Evolutionary conservation across 2,797 vertebrate genomes (phyloP).

Genomic region (Notolabrus celidotus): DNA sequence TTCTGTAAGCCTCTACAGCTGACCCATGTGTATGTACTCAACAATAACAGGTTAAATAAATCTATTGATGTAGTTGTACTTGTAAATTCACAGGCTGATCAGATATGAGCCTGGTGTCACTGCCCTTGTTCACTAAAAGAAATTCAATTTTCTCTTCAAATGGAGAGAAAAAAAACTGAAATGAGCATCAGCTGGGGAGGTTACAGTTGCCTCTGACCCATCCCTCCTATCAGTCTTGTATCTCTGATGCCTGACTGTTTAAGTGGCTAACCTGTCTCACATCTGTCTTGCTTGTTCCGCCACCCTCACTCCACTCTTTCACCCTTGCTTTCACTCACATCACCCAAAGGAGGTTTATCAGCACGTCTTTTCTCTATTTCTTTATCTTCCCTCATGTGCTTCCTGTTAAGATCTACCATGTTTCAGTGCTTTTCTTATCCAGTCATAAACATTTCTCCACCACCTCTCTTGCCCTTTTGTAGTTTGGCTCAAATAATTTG

Average conservation of each 20-base stretch:
- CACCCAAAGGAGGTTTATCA: conserved; percentile 63
- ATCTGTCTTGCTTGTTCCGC: conserved; percentile 60
- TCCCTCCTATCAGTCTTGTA: conserved; percentile 61
- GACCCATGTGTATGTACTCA: neutral
- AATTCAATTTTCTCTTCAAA: conserved; percentile 35
- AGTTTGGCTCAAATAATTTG: conserved; percentile 27
- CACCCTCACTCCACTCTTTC: conserved; percentile 31
- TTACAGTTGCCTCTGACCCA: conserved; percentile 52
- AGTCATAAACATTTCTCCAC: conserved; percentile 47
- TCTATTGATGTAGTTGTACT: conserved; percentile 12
- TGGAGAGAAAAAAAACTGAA: conserved; percentile 48
- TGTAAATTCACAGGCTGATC: neutral
- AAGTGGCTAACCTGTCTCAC: conserved; percentile 67
- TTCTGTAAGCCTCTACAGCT: neutral
- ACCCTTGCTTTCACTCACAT: conserved; percentile 53
- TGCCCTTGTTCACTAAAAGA: conserved; percentile 5
- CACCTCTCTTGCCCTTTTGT: conserved; percentile 22
- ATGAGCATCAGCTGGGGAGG: conserved; percentile 48
- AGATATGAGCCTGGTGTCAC: conserved; percentile 16
- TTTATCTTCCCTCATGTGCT: conserved; percentile 57
- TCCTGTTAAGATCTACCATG: conserved; percentile 53
- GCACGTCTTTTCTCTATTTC: conserved; percentile 48
- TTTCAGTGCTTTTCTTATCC: conserved; percentile 25
- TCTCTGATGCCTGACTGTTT: conserved; percentile 67
- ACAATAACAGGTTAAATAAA: neutral